Percentiles rank a stretch among this genome's conserved stretches.
Evolutionary conservation across 1,140 invertebrate genomes (phyloP).

Genomic region (Microvelia longipes): DNA sequence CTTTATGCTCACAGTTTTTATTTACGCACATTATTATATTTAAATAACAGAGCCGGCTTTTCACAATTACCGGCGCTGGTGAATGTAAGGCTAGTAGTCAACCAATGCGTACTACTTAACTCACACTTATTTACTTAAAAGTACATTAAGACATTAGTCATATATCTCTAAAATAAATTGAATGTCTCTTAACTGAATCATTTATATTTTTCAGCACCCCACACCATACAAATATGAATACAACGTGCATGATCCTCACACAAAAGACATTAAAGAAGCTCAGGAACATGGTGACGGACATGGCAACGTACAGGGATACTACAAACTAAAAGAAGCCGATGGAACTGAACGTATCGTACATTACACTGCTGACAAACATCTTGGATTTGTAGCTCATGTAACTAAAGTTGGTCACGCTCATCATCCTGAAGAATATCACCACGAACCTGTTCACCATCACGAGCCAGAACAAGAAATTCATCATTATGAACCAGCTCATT

Average conservation of each 20-base stretch:
- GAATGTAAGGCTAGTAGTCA: too few species aligned
- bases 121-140: too few species aligned
- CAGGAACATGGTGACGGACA: conserved; percentile 25
- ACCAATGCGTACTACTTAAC: too few species aligned
- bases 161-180: too few species aligned
- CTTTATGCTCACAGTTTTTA: too few species aligned
- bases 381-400: conserved; percentile 33
- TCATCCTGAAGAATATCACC: not conserved
- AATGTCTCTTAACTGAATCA: not conserved
- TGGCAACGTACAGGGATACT: conserved; percentile 26
- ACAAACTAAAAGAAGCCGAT: conserved; percentile 34
- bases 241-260: conserved; percentile 26
- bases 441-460: not conserved
- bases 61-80: too few species aligned
- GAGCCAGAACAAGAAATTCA: not conserved
- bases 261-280: conserved; percentile 27
- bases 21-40: too few species aligned
- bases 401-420: conserved; percentile 8
- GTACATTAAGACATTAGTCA: too few species aligned
- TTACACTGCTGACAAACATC: conserved; percentile 28
- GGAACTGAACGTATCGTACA: conserved; percentile 24
- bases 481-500: not conserved
- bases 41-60: too few species aligned
- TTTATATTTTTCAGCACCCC: not conserved
- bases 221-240: conserved; percentile 26